Conservation (phyloP, 1,140 invertebrate genomes). For the Pseudomyrmex sp. region DNA sequence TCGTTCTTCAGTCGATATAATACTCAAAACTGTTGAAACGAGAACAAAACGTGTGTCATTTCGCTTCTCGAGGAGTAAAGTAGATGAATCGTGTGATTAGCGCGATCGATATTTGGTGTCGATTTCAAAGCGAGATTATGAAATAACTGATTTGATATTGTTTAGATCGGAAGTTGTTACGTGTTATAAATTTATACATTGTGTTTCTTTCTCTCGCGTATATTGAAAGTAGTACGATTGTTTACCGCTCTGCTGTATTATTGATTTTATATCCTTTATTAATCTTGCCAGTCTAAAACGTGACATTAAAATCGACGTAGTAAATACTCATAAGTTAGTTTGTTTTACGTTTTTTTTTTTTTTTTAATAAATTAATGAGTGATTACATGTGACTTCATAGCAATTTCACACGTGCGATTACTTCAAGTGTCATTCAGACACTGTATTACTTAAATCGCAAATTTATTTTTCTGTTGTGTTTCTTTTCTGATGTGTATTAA, state of each 20-base stretch:
- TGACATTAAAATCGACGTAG: no score
- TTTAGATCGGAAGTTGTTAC: background rate
- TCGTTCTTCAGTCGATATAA: slow-evolving; percentile 4
- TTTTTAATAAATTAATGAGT: no score
- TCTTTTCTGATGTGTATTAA: background rate
- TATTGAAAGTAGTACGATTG: background rate
- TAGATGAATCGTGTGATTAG: background rate
- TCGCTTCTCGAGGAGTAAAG: background rate
- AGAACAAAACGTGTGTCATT: background rate
- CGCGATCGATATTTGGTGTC: background rate
- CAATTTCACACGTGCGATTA: background rate
- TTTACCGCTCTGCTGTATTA: no score
- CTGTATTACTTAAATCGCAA: background rate
- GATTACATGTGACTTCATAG: no score
- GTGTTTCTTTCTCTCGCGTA: background rate
- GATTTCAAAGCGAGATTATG: no score
- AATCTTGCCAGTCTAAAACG: background rate
- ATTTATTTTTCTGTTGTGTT: background rate
- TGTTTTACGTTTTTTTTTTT: background rate
- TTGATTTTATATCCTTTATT: background rate
- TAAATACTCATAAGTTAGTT: slow-evolving; percentile 16
- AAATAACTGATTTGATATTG: background rate
- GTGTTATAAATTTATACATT: background rate
- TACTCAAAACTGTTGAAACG: background rate
- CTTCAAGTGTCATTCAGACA: slow-evolving; percentile 23